Base-by-base conservation (phyloP, 2,797 vertebrate species). In the Morus bassanus region DNA sequence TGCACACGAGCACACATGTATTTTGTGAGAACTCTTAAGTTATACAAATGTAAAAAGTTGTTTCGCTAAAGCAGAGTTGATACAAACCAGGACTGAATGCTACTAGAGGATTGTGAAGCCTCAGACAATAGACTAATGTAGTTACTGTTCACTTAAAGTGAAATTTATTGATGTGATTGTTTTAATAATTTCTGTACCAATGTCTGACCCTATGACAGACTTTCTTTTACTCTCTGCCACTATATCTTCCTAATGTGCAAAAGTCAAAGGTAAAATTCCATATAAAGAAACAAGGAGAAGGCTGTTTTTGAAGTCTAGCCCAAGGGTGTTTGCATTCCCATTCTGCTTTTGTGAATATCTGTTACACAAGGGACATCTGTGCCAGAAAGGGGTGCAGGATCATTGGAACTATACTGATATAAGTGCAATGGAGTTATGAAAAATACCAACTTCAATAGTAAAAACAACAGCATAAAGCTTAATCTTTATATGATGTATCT, bases 1-100 rank as follows among this genome's bases (percentile, higher is more conserved):
- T 37, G 41, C 1, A 0, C 1, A 0, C 37, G 43, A 75, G 61
- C 37, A 14, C 19, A 11, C 19, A 0, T 25, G n/a, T 81, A 16
- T 43, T 74, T 57, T 33, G 28, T 75, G 51, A 74, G 45, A 81
- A n/a, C 64, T 85, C 2, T 0, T 25, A 67, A 51, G 27, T 77
- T 72, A n/a, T 7, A 53, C 16, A 82, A 37, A 53, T 21, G n/a
- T 35, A 57, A 25, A 56, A 81, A 33, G 18, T 15, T 35, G 80
- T 46, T 85, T 51, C 2, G 9, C 17, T 59, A 28, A 78, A 63
- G 39, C 24, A 31, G 25, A 72, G 19, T 30, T 59, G n/a, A 67
- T 79, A 37, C 31, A n/a, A 87, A 79, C 46, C 28, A 61, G 28
- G 50, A 37, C 18, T 56, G 50, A 63, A 39, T 21, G 59, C 27